A percentile compares a stretch with the other conserved stretches of the same genome.
phyloP scores from a whole-genome alignment of 2,797 vertebrate genomes.

The Semaprochilodus insignis region DNA sequence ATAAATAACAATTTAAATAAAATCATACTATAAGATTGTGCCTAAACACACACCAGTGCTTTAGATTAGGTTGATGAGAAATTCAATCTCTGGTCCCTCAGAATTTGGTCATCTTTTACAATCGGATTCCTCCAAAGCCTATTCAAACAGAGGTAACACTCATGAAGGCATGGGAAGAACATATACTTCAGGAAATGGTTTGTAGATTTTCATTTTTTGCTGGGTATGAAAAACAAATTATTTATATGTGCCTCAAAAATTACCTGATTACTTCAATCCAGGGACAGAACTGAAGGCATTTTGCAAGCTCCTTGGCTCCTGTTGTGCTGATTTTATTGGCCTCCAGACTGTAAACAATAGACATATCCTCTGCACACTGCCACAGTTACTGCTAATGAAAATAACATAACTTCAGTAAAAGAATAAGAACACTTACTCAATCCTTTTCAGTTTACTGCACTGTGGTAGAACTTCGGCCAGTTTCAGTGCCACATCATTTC shows the following conservation, averaged over 20 bases:
- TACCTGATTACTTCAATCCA: slow-evolving; percentile 84
- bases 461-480: slow-evolving; percentile 78
- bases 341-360: slow-evolving; percentile 82
- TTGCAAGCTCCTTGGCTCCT: slow-evolving; percentile 78
- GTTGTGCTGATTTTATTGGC: slow-evolving; percentile 79
- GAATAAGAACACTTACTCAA: slow-evolving; percentile 84
- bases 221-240: background rate
- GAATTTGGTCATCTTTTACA: slow-evolving; percentile 60
- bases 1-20: slow-evolving; percentile 4
- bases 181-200: background rate
- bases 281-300: slow-evolving; percentile 73
- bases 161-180: background rate
- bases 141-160: slow-evolving; percentile 49
- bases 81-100: slow-evolving; percentile 81
- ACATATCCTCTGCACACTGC: background rate
- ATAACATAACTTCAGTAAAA: background rate
- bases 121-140: slow-evolving; percentile 90
- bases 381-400: background rate
- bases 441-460: slow-evolving; percentile 78
- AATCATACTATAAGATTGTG: background rate
- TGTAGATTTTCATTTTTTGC: background rate
- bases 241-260: slow-evolving; percentile 42
- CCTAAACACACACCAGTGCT: background rate
- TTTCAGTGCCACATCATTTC: slow-evolving; percentile 77
- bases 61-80: slow-evolving; percentile 77